phyloP scores from a whole-genome alignment of 2,888 invertebrate genomes.

The Pyrrhosoma nymphula region DNA sequence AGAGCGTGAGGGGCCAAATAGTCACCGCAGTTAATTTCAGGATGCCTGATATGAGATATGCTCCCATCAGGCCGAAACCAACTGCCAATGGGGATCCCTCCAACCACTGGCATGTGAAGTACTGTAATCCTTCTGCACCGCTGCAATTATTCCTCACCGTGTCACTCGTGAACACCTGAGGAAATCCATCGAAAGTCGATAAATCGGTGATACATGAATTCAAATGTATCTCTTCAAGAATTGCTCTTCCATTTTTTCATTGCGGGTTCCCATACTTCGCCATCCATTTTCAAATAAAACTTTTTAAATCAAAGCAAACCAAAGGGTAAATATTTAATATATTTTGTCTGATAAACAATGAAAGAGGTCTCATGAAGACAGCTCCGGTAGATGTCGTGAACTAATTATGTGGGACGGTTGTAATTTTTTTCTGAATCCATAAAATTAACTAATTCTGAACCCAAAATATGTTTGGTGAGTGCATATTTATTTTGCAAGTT shows the following conservation, averaged over 20 bases:
- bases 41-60: neutral
- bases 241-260: too few species aligned
- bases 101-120: neutral
- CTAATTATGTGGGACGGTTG: too few species aligned
- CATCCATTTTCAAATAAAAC: too few species aligned
- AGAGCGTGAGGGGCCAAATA: slow-evolving; percentile 23
- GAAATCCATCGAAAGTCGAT: neutral
- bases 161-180: neutral
- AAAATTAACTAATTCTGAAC: too few species aligned
- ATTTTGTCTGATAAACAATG: too few species aligned
- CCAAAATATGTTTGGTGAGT: too few species aligned
- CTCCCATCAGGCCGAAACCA: neutral
- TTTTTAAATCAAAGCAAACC: neutral
- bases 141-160: neutral
- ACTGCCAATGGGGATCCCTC: slow-evolving; percentile 32
- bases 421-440: too few species aligned
- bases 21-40: neutral
- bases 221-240: too few species aligned
- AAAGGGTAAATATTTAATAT: too few species aligned
- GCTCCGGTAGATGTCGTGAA: too few species aligned
- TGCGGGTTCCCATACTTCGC: neutral
- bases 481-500: too few species aligned
- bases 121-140: neutral
- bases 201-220: neutral
- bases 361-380: too few species aligned